Base-by-base conservation (phyloP, 2,888 invertebrate species). In the Xestia ashworthii region DNA sequence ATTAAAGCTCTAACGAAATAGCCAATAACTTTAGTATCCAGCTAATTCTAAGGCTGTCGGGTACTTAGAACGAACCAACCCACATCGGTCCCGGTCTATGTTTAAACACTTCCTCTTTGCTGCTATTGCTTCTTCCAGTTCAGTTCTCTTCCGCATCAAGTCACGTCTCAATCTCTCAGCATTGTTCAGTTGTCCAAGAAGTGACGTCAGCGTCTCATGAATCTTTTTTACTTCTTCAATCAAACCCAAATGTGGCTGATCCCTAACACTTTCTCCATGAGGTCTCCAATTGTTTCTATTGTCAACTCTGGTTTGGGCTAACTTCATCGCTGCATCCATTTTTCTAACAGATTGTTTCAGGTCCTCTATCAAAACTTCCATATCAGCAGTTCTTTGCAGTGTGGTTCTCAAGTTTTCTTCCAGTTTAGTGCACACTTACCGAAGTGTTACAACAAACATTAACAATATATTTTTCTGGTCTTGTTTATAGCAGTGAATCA, bases 291-390 rank as follows among this genome's bases (percentile, higher is more conserved):
- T 96, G 67, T 98, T 97, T 82, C 99, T 97, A 92, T 98, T 98
- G 90, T 98, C 98, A 78, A 99, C 97, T 80, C 99, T 97, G 0
- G 99, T 99, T 93, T 99, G 99, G 0, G 98, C 98, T 66, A 98
- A 97, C 93, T 99, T 99, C 98, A 99, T 98, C 4, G 98, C 98
- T 25, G 97, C 97, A 92, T 99, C 98, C 95, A 99, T 98, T 90
- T 98, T 98, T 78, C 98, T 97, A 16, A 99, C 97, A 0, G 98
- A 97, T 64, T 96, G 95, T 86, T 98, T 97, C 58, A 99, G 94
- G 85, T 98, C 97, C 8, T 97, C 97, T 78, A 99, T 98, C 72
- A 98, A 96, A 60, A 95, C 97, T 94, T 99, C 99, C 73, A 98
- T 98, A 76, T 98, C 98, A 0, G 98, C 98, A 73, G 98, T 97